Base-by-base conservation (phyloP, 2,797 vertebrate species). In the Buphagus erythrorhynchus region DNA sequence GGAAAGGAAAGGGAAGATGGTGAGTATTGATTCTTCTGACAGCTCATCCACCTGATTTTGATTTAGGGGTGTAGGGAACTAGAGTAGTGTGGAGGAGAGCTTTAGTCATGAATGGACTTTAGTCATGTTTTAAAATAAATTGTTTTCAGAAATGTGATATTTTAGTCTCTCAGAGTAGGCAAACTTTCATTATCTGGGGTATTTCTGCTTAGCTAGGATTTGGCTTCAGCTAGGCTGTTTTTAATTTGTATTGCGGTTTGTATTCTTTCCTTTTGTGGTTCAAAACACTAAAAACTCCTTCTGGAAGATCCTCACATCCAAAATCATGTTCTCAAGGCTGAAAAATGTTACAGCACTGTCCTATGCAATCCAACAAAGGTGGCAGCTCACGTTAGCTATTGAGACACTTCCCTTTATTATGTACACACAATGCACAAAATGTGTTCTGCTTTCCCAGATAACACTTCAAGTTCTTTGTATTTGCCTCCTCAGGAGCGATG, bases 401-500 rank as follows among this genome's bases (percentile, higher is more conserved):
- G 11, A 55, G 40, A 35, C 59, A 42, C 19, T 67, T 80, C 31
- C 20, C 42, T 45, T 42, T 48, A 20, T 33, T 10, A 3, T 3
- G 3, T 6, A 25, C 3, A 24, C 36, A 52, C 45, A 51, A 29
- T 5, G 29, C 17, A 77, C 14, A 69, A 40, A 59, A 13, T 2
- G 4, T 1, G 7, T 25, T 54, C 61, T 88, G 36, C 76, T 83
- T 67, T 62, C 65, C 31, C 16, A 82, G 29, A 2, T 54, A 54
- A 61, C 20, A 5, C n/a, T 22, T 51, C 9, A 40, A 14, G 8
- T 36, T 88, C 36, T 88, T 59, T 36, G 2, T 74, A 5, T 67
- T 93, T 97, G 48, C 40, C 80, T 91, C n/a, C 48, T 80, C 89
- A 97, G 94, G 78, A 43, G n/a, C 38, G 83, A 2, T 66, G 79